phyloP scores from a whole-genome alignment of 2,797 vertebrate species.

The Sylvia borin region DNA sequence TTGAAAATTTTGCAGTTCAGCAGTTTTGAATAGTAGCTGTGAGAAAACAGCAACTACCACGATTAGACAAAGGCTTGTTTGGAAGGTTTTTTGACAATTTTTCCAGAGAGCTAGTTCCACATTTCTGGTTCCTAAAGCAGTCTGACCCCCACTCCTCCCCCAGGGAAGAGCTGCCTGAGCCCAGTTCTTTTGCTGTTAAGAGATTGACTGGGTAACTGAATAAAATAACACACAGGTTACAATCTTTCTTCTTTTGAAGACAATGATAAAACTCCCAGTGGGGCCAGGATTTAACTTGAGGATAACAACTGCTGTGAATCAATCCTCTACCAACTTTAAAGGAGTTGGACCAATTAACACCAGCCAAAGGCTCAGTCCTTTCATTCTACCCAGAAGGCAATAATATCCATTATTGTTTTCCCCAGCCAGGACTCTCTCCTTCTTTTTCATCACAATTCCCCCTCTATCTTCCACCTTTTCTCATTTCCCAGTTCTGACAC shows the following conservation, averaged over 20 bases:
- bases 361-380: constrained; percentile 5
- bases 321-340: constrained; percentile 30
- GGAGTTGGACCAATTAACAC: constrained; percentile 50
- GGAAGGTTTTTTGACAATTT: neutral
- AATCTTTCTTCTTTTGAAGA: constrained; percentile 26
- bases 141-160: neutral
- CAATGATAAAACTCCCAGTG: constrained; percentile 19
- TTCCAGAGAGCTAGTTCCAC: neutral
- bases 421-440: neutral
- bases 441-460: neutral
- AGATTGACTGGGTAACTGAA: neutral
- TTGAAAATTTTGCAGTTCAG: neutral
- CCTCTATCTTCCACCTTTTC: neutral
- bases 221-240: constrained; percentile 10
- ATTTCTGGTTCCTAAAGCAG: neutral
- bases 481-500: neutral
- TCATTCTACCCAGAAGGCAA: constrained; percentile 19
- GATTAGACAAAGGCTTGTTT: neutral
- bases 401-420: constrained; percentile 18
- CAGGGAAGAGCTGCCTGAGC: neutral
- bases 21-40: neutral
- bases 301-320: constrained; percentile 45
- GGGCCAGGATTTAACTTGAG: constrained; percentile 21
- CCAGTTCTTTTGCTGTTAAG: neutral
- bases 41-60: neutral